A percentile compares a stretch with the other conserved stretches of the same genome.
Evolutionary conservation across 2,113 vertebrate species (phyloP).

Genomic region (Tamias sibiricus): DNA sequence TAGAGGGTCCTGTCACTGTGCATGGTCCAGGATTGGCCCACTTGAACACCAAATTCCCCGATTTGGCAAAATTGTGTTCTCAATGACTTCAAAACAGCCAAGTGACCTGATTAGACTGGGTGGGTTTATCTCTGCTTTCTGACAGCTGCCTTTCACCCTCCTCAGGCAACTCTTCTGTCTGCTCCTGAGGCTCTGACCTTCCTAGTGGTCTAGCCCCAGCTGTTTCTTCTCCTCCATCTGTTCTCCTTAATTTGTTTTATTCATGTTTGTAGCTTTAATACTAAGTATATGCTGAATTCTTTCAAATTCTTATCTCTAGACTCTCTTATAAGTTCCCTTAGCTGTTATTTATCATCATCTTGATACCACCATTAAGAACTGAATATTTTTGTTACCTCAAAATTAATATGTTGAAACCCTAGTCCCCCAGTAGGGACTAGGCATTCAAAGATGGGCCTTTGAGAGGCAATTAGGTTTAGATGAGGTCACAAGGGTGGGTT

Average conservation of each 20-base stretch:
- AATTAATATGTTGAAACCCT: background rate
- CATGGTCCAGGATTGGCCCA: background rate
- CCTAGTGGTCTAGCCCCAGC: background rate
- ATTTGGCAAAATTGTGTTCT: background rate
- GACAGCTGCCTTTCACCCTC: background rate
- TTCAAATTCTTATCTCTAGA: background rate
- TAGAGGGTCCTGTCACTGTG: fast-evolving
- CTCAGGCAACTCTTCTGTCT: background rate
- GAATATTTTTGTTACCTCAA: background rate
- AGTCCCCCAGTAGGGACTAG: background rate
- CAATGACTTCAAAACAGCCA: background rate
- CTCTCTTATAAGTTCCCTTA: background rate
- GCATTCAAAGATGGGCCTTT: background rate
- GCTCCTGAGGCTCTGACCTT: background rate
- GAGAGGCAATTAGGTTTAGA: background rate
- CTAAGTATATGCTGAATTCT: background rate
- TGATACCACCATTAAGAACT: background rate
- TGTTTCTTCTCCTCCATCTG: background rate
- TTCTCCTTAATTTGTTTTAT: background rate
- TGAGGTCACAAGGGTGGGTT: background rate
- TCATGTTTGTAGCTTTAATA: background rate
- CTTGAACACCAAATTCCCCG: background rate
- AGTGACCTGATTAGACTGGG: fast-evolving
- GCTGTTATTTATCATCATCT: background rate
- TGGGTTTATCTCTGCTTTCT: background rate